Percentiles rank a stretch among this genome's conserved stretches.
Evolutionary conservation across 2,113 vertebrate genomes (phyloP).

Genomic region (Origma solitaria): DNA sequence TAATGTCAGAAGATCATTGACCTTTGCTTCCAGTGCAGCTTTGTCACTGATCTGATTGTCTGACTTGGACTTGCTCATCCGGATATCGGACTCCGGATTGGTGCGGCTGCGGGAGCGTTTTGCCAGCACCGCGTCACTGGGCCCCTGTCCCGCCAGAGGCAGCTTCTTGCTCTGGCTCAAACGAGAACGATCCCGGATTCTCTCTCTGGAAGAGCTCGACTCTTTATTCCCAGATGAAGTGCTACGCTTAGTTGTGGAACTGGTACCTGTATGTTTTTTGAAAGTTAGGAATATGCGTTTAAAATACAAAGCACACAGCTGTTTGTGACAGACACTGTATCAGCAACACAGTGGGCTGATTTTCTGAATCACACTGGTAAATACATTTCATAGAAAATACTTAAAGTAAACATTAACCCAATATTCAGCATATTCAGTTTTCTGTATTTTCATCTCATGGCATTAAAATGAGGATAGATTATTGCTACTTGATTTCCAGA

Average conservation of each 20-base stretch:
- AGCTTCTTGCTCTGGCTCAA: conserved; percentile 81
- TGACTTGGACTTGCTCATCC: conserved; percentile 94
- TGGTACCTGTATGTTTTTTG: conserved; percentile 58
- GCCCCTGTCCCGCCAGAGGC: conserved; percentile 68
- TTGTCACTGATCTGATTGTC: conserved; percentile 92
- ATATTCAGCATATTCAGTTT: not conserved
- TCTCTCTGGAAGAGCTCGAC: conserved; percentile 81
- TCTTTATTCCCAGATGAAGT: conserved; percentile 83
- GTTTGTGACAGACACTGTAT: not conserved
- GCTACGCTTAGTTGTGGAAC: conserved; percentile 76
- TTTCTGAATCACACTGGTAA: not conserved
- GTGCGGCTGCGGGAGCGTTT: conserved; percentile 84
- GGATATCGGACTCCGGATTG: conserved; percentile 75
- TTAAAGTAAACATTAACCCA: not conserved
- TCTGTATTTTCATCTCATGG: not conserved
- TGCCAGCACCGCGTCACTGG: conserved; percentile 59
- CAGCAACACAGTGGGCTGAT: not conserved
- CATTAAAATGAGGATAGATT: not conserved
- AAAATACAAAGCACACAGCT: not conserved
- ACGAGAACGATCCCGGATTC: conserved; percentile 82
- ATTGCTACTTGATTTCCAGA: not conserved
- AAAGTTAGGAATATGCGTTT: not conserved
- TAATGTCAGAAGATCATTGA: conserved; percentile 87
- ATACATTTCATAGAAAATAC: not conserved
- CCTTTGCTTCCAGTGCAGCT: conserved; percentile 85